A percentile compares a stretch with the other conserved stretches of the same genome.
phyloP scores from a whole-genome alignment of 2,797 vertebrate genomes.

The Trachurus trachurus region DNA sequence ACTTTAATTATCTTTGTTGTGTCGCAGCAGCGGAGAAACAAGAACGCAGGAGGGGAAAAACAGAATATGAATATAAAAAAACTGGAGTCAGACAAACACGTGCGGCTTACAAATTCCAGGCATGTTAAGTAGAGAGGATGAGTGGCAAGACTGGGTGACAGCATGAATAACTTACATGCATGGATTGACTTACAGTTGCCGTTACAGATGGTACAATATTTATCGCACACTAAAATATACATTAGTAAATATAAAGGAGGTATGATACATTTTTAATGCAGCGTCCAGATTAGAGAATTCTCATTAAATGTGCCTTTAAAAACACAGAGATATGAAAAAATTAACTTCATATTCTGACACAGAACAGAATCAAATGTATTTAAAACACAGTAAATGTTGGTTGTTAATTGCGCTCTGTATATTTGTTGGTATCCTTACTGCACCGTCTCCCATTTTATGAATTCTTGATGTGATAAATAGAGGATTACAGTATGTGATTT shows the following conservation, averaged over 20 bases:
- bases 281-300: conserved; percentile 14
- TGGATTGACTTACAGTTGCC: conserved; percentile 71
- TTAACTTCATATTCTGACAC: not conserved
- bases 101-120: conserved; percentile 54
- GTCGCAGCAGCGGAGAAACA: conserved; percentile 37
- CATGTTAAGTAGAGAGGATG: conserved; percentile 65
- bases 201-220: conserved; percentile 67
- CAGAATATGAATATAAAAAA: conserved; percentile 40
- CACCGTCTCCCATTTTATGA: not conserved
- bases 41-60: conserved; percentile 8
- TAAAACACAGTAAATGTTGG: not conserved
- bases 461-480: not conserved
- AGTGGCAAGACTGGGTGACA: conserved; percentile 72
- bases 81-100: conserved; percentile 49
- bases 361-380: not conserved
- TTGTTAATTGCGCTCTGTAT: not conserved
- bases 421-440: not conserved
- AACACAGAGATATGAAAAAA: not conserved
- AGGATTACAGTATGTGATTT: not conserved
- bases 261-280: conserved; percentile 34
- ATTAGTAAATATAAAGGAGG: conserved; percentile 45
- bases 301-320: conserved; percentile 1
- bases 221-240: conserved; percentile 53
- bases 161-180: conserved; percentile 80
- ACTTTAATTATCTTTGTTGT: conserved; percentile 49